Conservation (phyloP, 1,140 invertebrate genomes). For the Drosophila trapezifrons region DNA sequence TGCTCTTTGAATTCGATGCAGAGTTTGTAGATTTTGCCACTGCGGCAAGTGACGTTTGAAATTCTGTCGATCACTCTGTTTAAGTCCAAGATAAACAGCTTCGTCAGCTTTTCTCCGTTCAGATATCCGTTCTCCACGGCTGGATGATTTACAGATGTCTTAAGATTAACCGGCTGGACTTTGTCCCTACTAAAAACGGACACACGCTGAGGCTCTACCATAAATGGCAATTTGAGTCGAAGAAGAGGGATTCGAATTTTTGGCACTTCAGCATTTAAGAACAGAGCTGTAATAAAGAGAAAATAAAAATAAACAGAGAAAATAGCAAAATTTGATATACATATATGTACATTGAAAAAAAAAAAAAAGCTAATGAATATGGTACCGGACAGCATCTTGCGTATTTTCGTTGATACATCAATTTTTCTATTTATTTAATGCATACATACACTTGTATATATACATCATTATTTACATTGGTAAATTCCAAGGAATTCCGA, state of each 20-base stretch:
- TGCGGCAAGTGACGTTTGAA: not conserved
- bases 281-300: not conserved
- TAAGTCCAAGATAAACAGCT: not conserved
- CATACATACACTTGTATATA: too few species aligned
- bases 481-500: not conserved
- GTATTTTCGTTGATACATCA: too few species aligned
- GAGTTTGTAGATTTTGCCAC: not conserved
- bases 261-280: not conserved
- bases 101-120: slow-evolving; percentile 1
- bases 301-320: too few species aligned
- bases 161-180: not conserved
- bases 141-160: slow-evolving; percentile 8
- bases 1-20: not conserved
- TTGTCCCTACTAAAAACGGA: too few species aligned
- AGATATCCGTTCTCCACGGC: too few species aligned
- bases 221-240: slow-evolving; percentile 10
- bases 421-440: too few species aligned
- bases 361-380: not conserved
- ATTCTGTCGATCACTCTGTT: slow-evolving; percentile 1
- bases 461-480: too few species aligned
- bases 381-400: too few species aligned
- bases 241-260: not conserved
- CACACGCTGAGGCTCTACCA: not conserved
- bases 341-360: not conserved
- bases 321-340: not conserved